Base-by-base conservation (phyloP, 2,113 vertebrate genomes). In the Lagenorhynchus albirostris region DNA sequence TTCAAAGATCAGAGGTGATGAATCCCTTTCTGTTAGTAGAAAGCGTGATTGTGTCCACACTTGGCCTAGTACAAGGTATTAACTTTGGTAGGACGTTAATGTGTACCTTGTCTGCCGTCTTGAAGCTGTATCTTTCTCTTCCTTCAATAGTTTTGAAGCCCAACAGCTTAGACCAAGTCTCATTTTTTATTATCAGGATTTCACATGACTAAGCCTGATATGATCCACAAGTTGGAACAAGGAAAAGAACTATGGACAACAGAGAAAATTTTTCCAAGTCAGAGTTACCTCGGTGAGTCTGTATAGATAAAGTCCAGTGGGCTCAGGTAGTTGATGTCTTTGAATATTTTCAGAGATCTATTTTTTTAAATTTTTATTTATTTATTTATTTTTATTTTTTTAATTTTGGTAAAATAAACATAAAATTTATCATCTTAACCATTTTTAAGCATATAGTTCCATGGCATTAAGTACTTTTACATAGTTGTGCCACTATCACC, bases 191-290 rank as follows among this genome's bases (percentile, higher is more conserved):
- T 87, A 55, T 76, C 80, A 98, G 98, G 98, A 41, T 94, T 96
- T 98, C 96, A 92, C 11, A 96, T 98, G 79, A 81, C 87, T 81
- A 96, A 98, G 36, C 98, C 98, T 11, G 95, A 97, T 58, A 94
- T 97, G 97, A 98, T 98, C 89, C 38, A 58, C 58, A 98, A 95
- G 62, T 94, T 98, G 90, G 98, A 98, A 92, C 92, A 97, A 95
- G 98, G 97, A 92, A 93, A 97, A 96, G 96, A 98, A 70, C 95
- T 96, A 1, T 98, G 98, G 98, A 94, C 94, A 89, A 67, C 96
- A 77, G 90, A 95, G 63, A 96, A 58, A 96, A 76, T 85, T 73
- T 95, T 98, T 94, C 92, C 97, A 96, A 81, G 70, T 96, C 90
- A 94, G 44, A 88, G 65, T 81, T 94, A 73, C 63, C 55, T 92